Base-by-base conservation (phyloP, 2,797 vertebrate genomes). In the Neoniphon sammara region DNA sequence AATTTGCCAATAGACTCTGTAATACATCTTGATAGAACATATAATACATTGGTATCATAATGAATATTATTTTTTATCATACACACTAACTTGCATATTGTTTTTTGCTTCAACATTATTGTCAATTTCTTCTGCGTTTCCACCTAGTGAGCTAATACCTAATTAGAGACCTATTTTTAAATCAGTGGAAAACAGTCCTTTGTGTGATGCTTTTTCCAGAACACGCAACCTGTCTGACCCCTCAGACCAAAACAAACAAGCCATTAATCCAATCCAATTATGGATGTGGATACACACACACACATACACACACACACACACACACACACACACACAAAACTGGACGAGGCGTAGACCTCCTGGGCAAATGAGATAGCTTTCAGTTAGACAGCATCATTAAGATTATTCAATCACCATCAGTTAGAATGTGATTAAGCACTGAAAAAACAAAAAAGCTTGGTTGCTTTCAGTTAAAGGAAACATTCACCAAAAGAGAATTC, bases 221-320 rank as follows among this genome's bases (percentile, higher is more conserved):
- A 61, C 23, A 17, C 52, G 39, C 27, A 64, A 78, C 53, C 70
- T 77, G 42, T 50, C 11, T 66, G 64, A 39, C 30, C 54, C 23
- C 27, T 39, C 49, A 60, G 34, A 75, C 21, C 52, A 77, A 79
- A 78, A 73, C 56, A 72, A 55, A 60, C 42, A 72, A 66, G 27
- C 59, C 50, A 71, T 72, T 49, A 66, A 75, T 55, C 27, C 47
- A 57, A 47, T 60, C 20, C 20, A 79, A 42, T 27, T 56, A 73
- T 23, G 30, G 56, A 64, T 60, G 49, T 42, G 1, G 23, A 69
- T 56, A 6, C 42, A 31, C 15, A 55, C 9, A 52, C 30, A 27
- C 25, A 27, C 4, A 27, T 4, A 27, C 42, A 31, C 15, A 55
- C 9, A 52, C 30, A 27, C 25, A 27, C 4, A 27, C 25, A 27